phyloP scores from a whole-genome alignment of 1,140 invertebrate genomes.

The Amyelois transitella region DNA sequence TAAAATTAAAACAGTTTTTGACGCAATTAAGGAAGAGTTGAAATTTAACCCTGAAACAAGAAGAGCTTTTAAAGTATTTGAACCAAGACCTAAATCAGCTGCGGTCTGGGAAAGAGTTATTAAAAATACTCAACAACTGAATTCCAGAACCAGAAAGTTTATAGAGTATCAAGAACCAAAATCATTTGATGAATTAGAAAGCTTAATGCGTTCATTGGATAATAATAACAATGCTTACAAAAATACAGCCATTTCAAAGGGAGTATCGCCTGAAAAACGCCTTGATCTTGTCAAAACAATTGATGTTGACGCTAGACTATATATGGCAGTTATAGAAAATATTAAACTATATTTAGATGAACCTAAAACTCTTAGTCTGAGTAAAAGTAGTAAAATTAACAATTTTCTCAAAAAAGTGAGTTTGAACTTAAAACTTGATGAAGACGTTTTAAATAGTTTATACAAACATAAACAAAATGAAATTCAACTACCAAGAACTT shows the following conservation, averaged over 20 bases:
- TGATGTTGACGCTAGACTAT: conserved; percentile 30
- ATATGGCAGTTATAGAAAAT: conserved; percentile 27
- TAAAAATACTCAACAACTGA: conserved; percentile 31
- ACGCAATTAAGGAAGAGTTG: conserved; percentile 38
- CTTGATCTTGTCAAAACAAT: conserved; percentile 46
- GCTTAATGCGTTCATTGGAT: conserved; percentile 39
- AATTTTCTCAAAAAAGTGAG: conserved; percentile 39
- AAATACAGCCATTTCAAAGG: conserved; percentile 26
- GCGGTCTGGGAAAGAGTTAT: conserved; percentile 48
- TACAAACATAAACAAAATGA: conserved; percentile 5
- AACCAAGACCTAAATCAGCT: conserved; percentile 36
- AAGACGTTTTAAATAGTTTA: conserved; percentile 32
- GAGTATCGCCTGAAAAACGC: conserved; percentile 31
- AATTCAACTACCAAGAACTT: not conserved
- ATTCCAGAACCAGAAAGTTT: conserved; percentile 27
- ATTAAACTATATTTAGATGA: conserved; percentile 28
- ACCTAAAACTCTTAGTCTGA: not conserved
- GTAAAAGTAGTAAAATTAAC: not conserved
- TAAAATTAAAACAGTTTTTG: conserved; percentile 22
- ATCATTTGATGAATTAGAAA: conserved; percentile 37
- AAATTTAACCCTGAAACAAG: conserved; percentile 19
- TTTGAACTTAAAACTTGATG: conserved; percentile 38
- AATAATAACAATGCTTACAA: conserved; percentile 34
- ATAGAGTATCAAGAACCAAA: conserved; percentile 18
- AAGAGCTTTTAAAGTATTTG: conserved; percentile 21